phyloP scores from a whole-genome alignment of 2,113 vertebrate genomes.

The Galeopterus variegatus region DNA sequence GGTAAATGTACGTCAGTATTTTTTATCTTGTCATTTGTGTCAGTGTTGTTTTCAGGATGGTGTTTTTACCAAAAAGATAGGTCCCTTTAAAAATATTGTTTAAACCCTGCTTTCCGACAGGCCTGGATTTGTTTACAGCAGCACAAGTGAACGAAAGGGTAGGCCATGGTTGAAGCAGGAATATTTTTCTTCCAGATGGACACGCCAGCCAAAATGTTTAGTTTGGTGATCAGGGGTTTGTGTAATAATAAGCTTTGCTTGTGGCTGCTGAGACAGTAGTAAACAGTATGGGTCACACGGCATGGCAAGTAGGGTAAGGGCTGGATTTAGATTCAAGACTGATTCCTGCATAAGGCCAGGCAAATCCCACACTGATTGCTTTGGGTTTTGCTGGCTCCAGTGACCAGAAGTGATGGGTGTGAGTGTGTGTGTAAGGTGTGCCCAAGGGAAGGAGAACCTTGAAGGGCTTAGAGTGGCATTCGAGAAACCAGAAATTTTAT shows the following conservation, averaged over 20 bases:
- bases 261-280: conserved; percentile 27
- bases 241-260: conserved; percentile 64
- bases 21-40: neutral
- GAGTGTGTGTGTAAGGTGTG: neutral
- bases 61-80: neutral
- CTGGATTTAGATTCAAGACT: neutral
- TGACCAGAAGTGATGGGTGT: neutral
- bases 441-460: neutral
- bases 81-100: conserved; percentile 5
- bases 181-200: conserved; percentile 28
- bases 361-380: neutral
- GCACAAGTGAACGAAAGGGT: conserved; percentile 53
- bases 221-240: conserved; percentile 70
- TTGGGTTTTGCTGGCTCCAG: neutral
- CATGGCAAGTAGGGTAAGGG: neutral
- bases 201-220: neutral
- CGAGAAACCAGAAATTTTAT: neutral
- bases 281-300: conserved; percentile 59
- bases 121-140: conserved; percentile 28
- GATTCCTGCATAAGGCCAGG: neutral
- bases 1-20: neutral
- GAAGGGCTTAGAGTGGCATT: neutral
- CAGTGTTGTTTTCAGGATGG: neutral
- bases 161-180: neutral
- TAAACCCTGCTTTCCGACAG: neutral